Conservation (phyloP, 1,140 invertebrate genomes). For the Pseudomyrmex cubaensis region DNA sequence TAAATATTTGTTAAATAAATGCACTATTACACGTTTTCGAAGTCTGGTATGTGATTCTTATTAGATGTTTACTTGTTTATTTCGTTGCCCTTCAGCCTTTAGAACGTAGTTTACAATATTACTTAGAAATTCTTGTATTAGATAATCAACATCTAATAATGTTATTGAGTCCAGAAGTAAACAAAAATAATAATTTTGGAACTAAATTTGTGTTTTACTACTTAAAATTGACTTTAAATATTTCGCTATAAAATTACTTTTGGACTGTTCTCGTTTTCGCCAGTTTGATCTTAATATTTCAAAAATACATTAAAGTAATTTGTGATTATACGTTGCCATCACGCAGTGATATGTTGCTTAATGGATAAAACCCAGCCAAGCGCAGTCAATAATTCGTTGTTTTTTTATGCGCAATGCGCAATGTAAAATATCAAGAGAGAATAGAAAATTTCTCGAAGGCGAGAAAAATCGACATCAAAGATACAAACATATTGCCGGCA, state of each 20-base stretch:
- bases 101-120: too few species aligned
- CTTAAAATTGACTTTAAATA: too few species aligned
- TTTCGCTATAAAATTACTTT: background rate
- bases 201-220: too few species aligned
- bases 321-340: constrained; percentile 11
- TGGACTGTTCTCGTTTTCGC: background rate
- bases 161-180: background rate
- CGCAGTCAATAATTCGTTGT: constrained; percentile 42
- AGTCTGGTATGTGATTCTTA: too few species aligned
- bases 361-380: constrained; percentile 18
- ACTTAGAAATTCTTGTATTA: too few species aligned
- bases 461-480: background rate
- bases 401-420: background rate
- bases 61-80: too few species aligned
- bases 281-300: constrained; percentile 23
- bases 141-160: background rate
- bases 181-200: background rate
- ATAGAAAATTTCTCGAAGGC: constrained; percentile 14
- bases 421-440: background rate
- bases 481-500: background rate
- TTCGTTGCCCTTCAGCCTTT: too few species aligned
- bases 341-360: constrained; percentile 28
- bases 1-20: too few species aligned
- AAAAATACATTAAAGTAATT: constrained; percentile 48
- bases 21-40: too few species aligned